Evolutionary conservation across 2,888 invertebrate genomes (phyloP).

Genomic region (Plutella xylostella): DNA sequence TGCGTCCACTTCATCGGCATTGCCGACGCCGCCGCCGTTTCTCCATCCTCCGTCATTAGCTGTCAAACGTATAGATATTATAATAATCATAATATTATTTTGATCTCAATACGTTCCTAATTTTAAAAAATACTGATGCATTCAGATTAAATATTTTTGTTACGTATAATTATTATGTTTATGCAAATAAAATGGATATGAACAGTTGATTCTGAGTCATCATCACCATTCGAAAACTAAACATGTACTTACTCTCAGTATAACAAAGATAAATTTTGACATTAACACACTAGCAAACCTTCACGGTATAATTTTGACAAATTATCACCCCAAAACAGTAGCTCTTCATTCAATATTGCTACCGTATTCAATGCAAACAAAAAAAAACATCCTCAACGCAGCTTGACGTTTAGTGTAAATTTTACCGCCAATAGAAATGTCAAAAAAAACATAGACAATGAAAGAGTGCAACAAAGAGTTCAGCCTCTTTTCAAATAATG

Average conservation of each 20-base stretch:
- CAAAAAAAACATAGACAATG: constrained; percentile 23
- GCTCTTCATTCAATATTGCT: constrained; percentile 33
- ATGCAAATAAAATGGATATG: neutral
- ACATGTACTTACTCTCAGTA: neutral
- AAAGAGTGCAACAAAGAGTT: constrained; percentile 20
- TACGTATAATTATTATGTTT: neutral
- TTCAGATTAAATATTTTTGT: neutral
- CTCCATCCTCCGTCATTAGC: too few species aligned
- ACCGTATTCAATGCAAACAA: constrained; percentile 24
- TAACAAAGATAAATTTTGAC: too few species aligned
- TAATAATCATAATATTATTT: too few species aligned
- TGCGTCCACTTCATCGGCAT: too few species aligned
- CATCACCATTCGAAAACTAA: neutral
- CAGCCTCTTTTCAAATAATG: constrained; percentile 24
- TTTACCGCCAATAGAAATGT: constrained; percentile 45
- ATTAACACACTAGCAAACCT: too few species aligned
- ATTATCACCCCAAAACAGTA: constrained; percentile 42
- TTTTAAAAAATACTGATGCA: too few species aligned
- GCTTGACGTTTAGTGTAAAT: constrained; percentile 42
- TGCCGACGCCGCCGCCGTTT: too few species aligned
- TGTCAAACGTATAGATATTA: too few species aligned
- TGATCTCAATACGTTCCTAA: too few species aligned
- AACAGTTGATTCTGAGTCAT: neutral
- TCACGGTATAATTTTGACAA: constrained; percentile 49
- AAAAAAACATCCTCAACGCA: constrained; percentile 32